Base-by-base conservation (phyloP, 2,888 invertebrate species). In the Drosophila picticornis region DNA sequence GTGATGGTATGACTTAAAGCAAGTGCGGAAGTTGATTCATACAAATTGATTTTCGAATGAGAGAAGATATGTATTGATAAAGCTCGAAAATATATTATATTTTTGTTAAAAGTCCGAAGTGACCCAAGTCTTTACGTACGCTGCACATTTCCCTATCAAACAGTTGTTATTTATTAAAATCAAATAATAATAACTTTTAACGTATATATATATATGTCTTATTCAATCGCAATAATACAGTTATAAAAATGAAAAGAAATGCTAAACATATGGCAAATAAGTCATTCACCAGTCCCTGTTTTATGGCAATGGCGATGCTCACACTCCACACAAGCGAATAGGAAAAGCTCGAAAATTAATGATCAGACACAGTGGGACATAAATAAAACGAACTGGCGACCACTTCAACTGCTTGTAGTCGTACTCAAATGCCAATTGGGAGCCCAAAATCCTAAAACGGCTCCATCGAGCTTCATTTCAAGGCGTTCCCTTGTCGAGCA, bases 401-500 rank as follows among this genome's bases (percentile, higher is more conserved):
- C 52, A 56, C 58, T 72, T 53, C 29, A 72, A 77, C 64, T 55
- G 77, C 48, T 58, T 77, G 57, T 76, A 50, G 34, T 63, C 40
- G 11, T 25, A 22, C 27, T 50, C 32, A 19, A 58, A 55, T 48
- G 59, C 48, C 72, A 57, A 58, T 48, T 63, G 81, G 77, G 72
- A 66, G 32, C n/a, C 19, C 2, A 13, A 59, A 50, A 63, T 46
- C 48, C 40, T 60, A 36, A 19, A 73, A 73, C 52, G 61, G 66
- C 57, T 61, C 80, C 72, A 74, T 80, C 51, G 68, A 66, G 83
- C 61, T 70, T 57, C 67, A 61, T 63, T 80, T 74, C 77, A 64
- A 63, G 72, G 67, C 75, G 38, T 38, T 83, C 81, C 80, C 81
- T 34, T 48, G 80, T 46, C 55, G 80, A 34, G 53, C 71, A 82